Evolutionary conservation across 2,888 invertebrate species (phyloP).

Genomic region (Mesorhabditis spiculigera): DNA sequence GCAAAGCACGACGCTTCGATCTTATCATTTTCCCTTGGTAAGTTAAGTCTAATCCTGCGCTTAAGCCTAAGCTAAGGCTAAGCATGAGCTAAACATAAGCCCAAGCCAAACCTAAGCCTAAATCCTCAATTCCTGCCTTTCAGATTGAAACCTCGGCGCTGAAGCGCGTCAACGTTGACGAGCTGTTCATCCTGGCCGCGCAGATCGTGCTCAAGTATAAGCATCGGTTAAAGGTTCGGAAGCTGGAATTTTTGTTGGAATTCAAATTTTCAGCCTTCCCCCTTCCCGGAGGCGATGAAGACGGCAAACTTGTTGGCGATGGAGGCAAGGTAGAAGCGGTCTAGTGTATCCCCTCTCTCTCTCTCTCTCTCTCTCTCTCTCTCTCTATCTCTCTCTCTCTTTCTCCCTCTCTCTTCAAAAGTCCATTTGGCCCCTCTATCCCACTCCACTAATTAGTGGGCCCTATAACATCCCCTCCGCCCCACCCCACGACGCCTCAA

Average conservation of each 20-base stretch:
- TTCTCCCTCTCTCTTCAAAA: too few species aligned
- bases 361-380: too few species aligned
- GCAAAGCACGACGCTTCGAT: constrained; percentile 82
- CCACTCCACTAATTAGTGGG: too few species aligned
- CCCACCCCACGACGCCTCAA: too few species aligned
- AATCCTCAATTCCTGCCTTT: neutral
- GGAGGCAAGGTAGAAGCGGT: neutral
- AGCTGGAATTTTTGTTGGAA: too few species aligned
- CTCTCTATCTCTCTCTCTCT: too few species aligned
- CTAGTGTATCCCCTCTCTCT: neutral
- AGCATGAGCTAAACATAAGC: too few species aligned
- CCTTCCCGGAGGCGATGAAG: neutral
- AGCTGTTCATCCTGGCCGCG: constrained; percentile 80
- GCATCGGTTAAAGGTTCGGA: constrained; percentile 5
- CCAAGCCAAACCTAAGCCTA: too few species aligned
- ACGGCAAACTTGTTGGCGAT: neutral
- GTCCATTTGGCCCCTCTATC: too few species aligned
- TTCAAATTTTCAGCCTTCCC: too few species aligned
- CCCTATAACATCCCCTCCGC: too few species aligned
- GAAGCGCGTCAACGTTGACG: constrained; percentile 90
- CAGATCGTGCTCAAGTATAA: constrained; percentile 15
- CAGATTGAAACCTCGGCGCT: constrained; percentile 87
- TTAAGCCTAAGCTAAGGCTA: too few species aligned
- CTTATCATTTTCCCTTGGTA: constrained; percentile 25
- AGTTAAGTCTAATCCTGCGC: constrained; percentile 7